Conservation (phyloP, 2,888 invertebrate genomes). For the Drosophila rubida region DNA sequence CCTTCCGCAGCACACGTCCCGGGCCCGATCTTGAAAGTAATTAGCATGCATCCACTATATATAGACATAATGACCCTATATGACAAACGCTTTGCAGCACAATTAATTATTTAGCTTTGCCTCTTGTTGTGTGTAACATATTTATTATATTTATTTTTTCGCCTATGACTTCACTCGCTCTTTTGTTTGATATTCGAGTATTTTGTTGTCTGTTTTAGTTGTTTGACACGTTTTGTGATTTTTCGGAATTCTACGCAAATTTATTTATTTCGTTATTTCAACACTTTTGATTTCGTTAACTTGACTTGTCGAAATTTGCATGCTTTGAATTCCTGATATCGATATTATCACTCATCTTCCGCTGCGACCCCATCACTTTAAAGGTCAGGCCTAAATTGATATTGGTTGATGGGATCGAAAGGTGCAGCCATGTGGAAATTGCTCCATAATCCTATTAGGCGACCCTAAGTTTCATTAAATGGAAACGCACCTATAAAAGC, state of each 20-base stretch:
- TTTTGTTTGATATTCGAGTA: conserved; percentile 24
- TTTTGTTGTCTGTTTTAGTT: conserved; percentile 25
- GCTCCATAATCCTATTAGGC: background rate
- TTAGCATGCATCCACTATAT: conserved; percentile 11
- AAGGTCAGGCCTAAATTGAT: conserved; percentile 34
- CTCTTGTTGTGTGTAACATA: conserved; percentile 16
- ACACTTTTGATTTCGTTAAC: conserved; percentile 29
- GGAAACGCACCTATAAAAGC: background rate
- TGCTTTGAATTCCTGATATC: background rate
- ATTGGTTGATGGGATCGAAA: background rate
- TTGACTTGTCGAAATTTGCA: conserved; percentile 1
- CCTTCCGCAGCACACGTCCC: conserved; percentile 78
- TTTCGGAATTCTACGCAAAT: conserved; percentile 36
- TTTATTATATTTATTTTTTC: conserved; percentile 37
- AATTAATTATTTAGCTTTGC: conserved; percentile 28
- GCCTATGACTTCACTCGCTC: conserved; percentile 65
- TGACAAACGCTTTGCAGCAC: conserved; percentile 12
- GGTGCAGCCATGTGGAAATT: conserved; percentile 47
- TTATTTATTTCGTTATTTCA: conserved; percentile 28
- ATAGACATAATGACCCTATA: conserved; percentile 23
- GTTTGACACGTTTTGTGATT: conserved; percentile 69
- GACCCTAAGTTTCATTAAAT: background rate
- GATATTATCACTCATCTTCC: conserved; percentile 10
- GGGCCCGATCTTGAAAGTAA: conserved; percentile 74
- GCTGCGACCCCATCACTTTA: background rate